Evolutionary conservation across 1,140 invertebrate genomes (phyloP), one percentile per base, ranked within the genome.

Genomic region (Tetraneura akinire): DNA sequence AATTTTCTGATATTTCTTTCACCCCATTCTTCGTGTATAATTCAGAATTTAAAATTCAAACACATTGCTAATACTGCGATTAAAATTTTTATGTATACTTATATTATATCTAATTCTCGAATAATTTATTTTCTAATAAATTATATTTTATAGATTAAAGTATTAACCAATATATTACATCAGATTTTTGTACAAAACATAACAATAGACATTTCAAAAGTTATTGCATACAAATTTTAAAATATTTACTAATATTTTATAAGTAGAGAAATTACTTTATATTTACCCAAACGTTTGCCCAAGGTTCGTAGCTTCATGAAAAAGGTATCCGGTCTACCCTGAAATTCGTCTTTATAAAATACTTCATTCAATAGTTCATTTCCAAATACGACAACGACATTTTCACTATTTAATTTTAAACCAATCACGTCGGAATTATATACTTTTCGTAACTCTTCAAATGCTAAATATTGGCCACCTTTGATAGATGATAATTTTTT

Each of bases 291-390:
- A 82, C 86, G 86, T 53, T 89, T 88, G 29, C 92, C 92, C 85
- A 94, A 88, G 53, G 91, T 91, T 60, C 92, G 85, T 11, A 93
- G 84, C 51, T 89, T 86, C 49, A 90, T 86, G 82, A 94, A 93
- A 83, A 92, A 92, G 80, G 88, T 91, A 84, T 92, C 88, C 0
- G 93, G 93, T 80, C 93, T 85, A 0, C 89, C 92, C 81, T 92
- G 90, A 82, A 90, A 94, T 6, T 90, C 90, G 53, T 91, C 90
- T 18, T 87, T 86, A 0, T 85, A 86, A 47, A 93, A 88, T 9
- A 92, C 88, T 81, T 90, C 86, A 11, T 88, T 86, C 3, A 92
- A 86, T 29, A 88, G 80, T 18, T 88, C 87, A 71, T 87, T 87
- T 0, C 89, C 89, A 45, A 88, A 88, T 1, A 92, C 90, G 0